phyloP scores from a whole-genome alignment of 1,140 invertebrate genomes.

The Tribolium madens region DNA sequence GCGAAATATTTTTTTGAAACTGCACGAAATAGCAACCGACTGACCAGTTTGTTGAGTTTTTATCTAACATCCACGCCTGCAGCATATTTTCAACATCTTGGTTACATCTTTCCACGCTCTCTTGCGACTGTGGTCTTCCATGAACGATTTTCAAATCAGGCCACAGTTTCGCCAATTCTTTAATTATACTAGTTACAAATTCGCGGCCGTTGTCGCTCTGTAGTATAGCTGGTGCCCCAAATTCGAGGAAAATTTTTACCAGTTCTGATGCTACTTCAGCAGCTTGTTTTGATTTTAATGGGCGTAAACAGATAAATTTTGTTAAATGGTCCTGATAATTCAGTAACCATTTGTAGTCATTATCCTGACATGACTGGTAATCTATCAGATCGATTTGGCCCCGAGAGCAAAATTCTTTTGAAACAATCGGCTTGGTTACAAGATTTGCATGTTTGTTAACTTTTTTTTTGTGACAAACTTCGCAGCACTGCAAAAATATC shows the following conservation, averaged over 20 bases:
- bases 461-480: constrained; percentile 10
- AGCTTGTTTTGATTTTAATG: constrained; percentile 59
- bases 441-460: constrained; percentile 12
- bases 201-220: constrained; percentile 57
- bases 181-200: constrained; percentile 50
- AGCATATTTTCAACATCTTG: constrained; percentile 53
- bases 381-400: no score
- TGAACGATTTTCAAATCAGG: constrained; percentile 52
- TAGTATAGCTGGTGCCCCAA: constrained; percentile 53
- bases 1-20: constrained; percentile 56
- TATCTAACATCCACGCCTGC: constrained; percentile 49
- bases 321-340: constrained; percentile 64
- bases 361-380: constrained; percentile 59
- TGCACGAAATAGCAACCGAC: constrained; percentile 55
- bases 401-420: no score
- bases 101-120: constrained; percentile 54
- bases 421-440: neutral
- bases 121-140: constrained; percentile 56
- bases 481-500: constrained; percentile 2
- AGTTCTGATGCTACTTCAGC: constrained; percentile 51
- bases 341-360: constrained; percentile 60
- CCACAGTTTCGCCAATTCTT: constrained; percentile 52
- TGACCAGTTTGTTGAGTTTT: constrained; percentile 52
- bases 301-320: constrained; percentile 60
- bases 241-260: constrained; percentile 55